These are phyloP conservation scores for Acrocephalus scirpaceus DNA, from an alignment of 2,797 vertebrate species.

Conservation along the genomic window DNA sequence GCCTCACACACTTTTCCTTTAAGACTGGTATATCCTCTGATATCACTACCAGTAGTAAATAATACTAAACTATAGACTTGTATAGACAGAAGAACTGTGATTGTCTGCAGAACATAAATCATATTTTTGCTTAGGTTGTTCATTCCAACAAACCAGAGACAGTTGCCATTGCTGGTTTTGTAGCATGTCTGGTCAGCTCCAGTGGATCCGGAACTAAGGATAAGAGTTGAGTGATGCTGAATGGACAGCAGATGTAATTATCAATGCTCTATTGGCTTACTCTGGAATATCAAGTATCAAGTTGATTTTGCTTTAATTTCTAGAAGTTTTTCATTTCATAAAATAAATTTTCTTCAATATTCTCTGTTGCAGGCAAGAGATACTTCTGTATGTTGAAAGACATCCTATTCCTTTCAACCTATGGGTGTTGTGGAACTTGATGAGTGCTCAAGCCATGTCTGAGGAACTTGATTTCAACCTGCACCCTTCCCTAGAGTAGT, in stretches of 20 bases:
- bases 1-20: not conserved
- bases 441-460: not conserved
- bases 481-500: not conserved
- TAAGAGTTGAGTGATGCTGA: not conserved
- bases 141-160: not conserved
- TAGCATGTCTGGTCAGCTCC: not conserved
- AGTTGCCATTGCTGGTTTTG: not conserved
- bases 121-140: not conserved
- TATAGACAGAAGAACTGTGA: not conserved
- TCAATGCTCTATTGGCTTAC: not conserved
- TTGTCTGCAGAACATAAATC: not conserved
- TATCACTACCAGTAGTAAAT: not conserved
- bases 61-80: not conserved
- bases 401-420: not conserved
- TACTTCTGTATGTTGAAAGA: not conserved
- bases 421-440: not conserved
- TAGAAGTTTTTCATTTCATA: not conserved
- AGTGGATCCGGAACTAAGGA: not conserved
- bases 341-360: not conserved
- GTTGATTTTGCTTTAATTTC: not conserved
- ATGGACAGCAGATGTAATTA: not conserved
- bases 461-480: not conserved
- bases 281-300: not conserved
- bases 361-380: not conserved
- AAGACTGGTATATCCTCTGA: not conserved